A percentile compares a stretch with the other conserved stretches of the same genome.
These are phyloP conservation scores for Malthinus flaveolus DNA, from an alignment of 2,888 invertebrate species.

Conservation along the genomic window DNA sequence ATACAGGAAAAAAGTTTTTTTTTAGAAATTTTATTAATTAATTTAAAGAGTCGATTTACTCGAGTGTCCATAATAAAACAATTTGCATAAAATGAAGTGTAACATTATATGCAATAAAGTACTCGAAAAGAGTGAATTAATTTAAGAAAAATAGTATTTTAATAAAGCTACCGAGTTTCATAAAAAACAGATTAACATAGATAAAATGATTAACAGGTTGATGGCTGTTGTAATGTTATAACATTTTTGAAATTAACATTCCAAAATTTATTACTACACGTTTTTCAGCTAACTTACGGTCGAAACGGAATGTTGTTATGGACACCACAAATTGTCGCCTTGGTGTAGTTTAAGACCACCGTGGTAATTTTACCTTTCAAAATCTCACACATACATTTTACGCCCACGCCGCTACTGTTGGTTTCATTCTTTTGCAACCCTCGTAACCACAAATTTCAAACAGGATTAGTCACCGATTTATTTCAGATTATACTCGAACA, in stretches of 20 bases:
- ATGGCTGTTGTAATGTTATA: background rate
- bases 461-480: too few relatives aligned
- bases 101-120: too few relatives aligned
- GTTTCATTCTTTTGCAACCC: background rate
- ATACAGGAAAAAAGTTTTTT: too few relatives aligned
- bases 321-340: constrained; percentile 37
- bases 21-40: too few relatives aligned
- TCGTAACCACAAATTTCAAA: too few relatives aligned
- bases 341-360: constrained; percentile 27
- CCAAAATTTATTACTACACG: constrained; percentile 15
- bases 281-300: constrained; percentile 12
- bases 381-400: constrained; percentile 16
- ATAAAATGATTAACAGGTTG: constrained; percentile 3
- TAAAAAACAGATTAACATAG: background rate
- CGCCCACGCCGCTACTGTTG: constrained; percentile 26
- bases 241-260: constrained; percentile 8
- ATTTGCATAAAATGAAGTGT: too few relatives aligned
- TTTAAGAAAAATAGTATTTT: too few relatives aligned
- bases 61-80: too few relatives aligned
- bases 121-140: too few relatives aligned
- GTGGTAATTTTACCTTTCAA: constrained; percentile 10
- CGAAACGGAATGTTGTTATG: constrained; percentile 34
- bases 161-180: too few relatives aligned
- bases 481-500: too few relatives aligned
- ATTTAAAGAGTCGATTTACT: too few relatives aligned